phyloP scores from a whole-genome alignment of 2,113 vertebrate genomes.

The Leptosomus discolor region DNA sequence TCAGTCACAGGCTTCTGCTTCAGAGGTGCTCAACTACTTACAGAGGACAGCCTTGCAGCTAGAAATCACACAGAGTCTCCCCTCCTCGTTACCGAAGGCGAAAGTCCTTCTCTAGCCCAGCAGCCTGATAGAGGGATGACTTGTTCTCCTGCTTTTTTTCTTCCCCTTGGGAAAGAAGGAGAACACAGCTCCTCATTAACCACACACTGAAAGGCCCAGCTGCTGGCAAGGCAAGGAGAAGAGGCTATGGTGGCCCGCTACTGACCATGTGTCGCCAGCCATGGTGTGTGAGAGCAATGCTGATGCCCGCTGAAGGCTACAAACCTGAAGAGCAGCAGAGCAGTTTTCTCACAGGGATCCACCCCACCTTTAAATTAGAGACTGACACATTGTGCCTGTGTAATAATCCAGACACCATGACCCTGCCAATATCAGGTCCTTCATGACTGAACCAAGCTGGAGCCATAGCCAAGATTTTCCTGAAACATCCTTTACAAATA shows the following conservation, averaged over 20 bases:
- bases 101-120: background rate
- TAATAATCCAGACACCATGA: fast-evolving
- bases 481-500: background rate
- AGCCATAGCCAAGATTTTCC: background rate
- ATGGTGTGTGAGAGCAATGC: fast-evolving
- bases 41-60: background rate
- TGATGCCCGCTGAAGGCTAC: background rate
- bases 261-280: fast-evolving
- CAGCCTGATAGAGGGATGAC: background rate
- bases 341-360: background rate
- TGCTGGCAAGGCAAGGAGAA: background rate
- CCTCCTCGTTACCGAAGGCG: background rate
- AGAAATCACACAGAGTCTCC: background rate
- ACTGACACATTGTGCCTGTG: background rate
- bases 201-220: fast-evolving
- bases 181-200: background rate
- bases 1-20: background rate
- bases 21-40: background rate
- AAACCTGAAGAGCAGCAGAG: background rate
- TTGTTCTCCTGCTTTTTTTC: background rate
- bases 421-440: background rate
- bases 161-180: background rate
- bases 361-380: background rate
- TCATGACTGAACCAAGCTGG: background rate
- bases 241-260: fast-evolving